Evolutionary conservation across 2,888 invertebrate genomes (phyloP).

Genomic region (Sabatieria punctata): DNA sequence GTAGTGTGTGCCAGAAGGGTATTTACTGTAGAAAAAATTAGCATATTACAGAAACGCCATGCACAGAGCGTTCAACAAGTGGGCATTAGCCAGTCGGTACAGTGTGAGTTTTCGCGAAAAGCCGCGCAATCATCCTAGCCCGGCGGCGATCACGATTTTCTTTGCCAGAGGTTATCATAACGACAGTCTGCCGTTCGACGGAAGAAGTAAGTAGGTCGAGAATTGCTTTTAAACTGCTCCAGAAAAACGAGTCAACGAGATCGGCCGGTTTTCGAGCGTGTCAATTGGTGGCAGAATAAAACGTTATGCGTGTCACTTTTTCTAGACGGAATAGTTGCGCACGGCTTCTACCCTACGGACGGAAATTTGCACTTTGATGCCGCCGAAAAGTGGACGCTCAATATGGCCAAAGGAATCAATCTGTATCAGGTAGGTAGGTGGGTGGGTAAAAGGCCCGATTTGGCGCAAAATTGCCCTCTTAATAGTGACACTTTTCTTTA

Average conservation of each 20-base stretch:
- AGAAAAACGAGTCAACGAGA: no score
- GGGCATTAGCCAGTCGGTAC: conserved; percentile 17
- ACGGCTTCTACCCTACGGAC: conserved; percentile 26
- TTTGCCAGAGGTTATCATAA: conserved; percentile 23
- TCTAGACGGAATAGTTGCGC: conserved; percentile 24
- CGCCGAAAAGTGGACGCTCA: conserved; percentile 27
- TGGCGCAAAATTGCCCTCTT: no score
- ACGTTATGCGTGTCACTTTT: background rate
- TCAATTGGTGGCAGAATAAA: background rate
- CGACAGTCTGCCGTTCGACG: conserved; percentile 25
- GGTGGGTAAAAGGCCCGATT: no score
- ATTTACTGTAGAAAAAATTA: no score
- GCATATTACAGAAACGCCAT: conserved; percentile 19
- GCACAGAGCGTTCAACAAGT: conserved; percentile 19
- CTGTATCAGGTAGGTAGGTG: conserved; percentile 19
- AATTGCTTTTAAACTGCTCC: background rate
- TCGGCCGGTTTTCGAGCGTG: no score
- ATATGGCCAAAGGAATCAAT: conserved; percentile 20
- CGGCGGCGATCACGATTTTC: conserved; percentile 17
- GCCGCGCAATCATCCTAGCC: background rate
- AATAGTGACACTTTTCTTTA: no score
- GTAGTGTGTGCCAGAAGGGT: no score
- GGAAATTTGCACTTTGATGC: conserved; percentile 28
- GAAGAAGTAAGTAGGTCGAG: conserved; percentile 14
- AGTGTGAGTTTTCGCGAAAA: conserved; percentile 14